Conservation (phyloP, 2,113 vertebrate genomes). For the Protobothrops flavoviridis region DNA sequence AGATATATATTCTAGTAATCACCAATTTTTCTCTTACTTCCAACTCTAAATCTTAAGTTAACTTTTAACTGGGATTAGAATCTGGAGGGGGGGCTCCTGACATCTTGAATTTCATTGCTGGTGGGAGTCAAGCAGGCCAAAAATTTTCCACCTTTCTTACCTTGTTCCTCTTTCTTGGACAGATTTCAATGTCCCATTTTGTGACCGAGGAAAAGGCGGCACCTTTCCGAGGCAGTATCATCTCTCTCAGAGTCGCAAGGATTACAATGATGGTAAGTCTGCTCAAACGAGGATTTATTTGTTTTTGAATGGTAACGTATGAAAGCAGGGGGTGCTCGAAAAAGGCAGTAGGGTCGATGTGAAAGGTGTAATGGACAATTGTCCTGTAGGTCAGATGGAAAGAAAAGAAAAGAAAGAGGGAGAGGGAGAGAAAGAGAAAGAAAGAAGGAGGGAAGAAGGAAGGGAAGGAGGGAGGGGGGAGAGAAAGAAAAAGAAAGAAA, state of each 20-base stretch:
- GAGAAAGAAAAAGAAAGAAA: too few relatives aligned
- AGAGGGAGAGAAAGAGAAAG: too few relatives aligned
- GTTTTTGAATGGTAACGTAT: background rate
- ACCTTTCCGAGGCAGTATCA: slow-evolving; percentile 89
- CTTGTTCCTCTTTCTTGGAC: slow-evolving; percentile 29
- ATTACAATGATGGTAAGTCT: slow-evolving; percentile 86
- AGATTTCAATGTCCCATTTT: slow-evolving; percentile 66
- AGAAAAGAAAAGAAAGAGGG: background rate
- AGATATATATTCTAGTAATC: too few relatives aligned
- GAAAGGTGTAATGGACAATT: background rate
- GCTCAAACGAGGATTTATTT: fast-evolving
- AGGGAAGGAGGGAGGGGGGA: too few relatives aligned
- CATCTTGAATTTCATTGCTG: background rate
- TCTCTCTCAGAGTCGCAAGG: slow-evolving; percentile 84
- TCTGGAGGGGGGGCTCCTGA: background rate
- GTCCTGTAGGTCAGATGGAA: background rate
- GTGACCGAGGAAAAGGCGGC: slow-evolving; percentile 82
- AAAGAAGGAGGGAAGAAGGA: fast-evolving
- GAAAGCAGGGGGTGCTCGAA: background rate
- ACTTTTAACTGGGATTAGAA: too few relatives aligned
- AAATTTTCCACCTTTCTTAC: fast-evolving
- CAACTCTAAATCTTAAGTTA: background rate
- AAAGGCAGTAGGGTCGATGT: background rate
- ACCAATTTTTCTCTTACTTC: too few relatives aligned
- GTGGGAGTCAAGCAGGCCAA: background rate